Evolutionary conservation across 2,113 vertebrate genomes (phyloP).

Genomic region (Spheniscus mendiculus): DNA sequence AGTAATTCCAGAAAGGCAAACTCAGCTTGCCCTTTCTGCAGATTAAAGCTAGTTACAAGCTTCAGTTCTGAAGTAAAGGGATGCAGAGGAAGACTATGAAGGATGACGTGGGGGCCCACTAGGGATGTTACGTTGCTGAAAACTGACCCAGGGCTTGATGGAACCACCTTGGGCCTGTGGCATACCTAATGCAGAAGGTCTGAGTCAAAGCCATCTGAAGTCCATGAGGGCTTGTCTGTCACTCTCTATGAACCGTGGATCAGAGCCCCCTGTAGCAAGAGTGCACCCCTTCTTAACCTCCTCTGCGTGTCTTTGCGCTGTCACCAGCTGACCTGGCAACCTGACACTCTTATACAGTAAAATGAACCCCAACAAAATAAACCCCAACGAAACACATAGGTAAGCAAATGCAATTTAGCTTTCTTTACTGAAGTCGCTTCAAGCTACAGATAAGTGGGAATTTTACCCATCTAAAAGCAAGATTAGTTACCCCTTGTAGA

Average conservation of each 20-base stretch:
- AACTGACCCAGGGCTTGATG: not conserved
- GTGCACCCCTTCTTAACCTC: not conserved
- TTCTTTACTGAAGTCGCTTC: not conserved
- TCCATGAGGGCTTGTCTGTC: not conserved
- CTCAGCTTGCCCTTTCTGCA: not conserved
- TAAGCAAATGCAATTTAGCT: not conserved
- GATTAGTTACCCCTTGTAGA: not conserved
- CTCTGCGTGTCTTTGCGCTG: not conserved
- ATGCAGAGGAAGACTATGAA: not conserved
- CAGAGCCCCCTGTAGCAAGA: not conserved
- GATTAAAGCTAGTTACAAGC: not conserved
- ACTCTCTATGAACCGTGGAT: not conserved
- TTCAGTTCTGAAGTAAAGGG: not conserved
- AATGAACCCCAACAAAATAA: not conserved
- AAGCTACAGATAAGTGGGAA: not conserved
- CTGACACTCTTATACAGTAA: not conserved
- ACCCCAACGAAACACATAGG: not conserved
- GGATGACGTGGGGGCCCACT: not conserved
- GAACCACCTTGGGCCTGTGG: not conserved
- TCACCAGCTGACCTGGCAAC: not conserved
- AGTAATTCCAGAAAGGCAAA: not conserved
- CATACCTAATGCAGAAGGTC: not conserved
- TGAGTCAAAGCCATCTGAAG: not conserved
- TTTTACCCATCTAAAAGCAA: not conserved
- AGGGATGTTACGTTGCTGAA: not conserved